Base-by-base conservation (phyloP, 1,140 invertebrate genomes). In the Euwallacea fornicatus region DNA sequence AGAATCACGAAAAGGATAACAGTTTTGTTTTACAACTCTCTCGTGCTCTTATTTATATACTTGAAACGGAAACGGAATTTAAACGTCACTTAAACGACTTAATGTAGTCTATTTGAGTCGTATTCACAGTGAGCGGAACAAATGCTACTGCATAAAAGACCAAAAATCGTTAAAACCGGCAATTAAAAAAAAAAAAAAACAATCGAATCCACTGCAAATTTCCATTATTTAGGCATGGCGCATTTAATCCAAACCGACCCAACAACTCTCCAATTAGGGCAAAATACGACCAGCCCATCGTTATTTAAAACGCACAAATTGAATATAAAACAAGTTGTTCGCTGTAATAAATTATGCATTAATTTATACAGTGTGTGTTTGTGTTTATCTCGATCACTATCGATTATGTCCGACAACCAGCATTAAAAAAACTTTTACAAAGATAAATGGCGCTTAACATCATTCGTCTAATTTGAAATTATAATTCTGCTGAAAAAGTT, bases 271-370 rank as follows among this genome's bases (percentile, higher is more conserved):
- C 46, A 50, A 50, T 50, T 50, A 50, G 9, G 9, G 46, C 46
- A 50, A 50, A 50, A 50, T 13, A 13, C 46, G 46, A 50, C 46
- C 46, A 50, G 9, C 46, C 46, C 13, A 50, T 50, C 46, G 13
- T 50, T 50, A 50, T 50, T 50, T 50, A 50, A 50, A 50, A 50
- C 46, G 13, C 46, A 50, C 46, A 50, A 50, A 50, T 50, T 50
- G 46, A 50, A 50, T 50, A 50, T 10, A 50, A 13, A 50, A 50
- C 46, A 10, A 50, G 46, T 50, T 50, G 46, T 50, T 6, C 9
- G 6, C 13, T 50, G 46, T 50, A 50, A 50, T 50, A 50, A 50
- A 50, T 50, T 50, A 50, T 50, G 46, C 46, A 50, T 50, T 50
- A 50, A 50, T 50, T 50, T 50, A 50, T 50, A 50, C 46, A 10